Base-by-base conservation (phyloP, 1,140 invertebrate species). In the Nautilus pompilius region DNA sequence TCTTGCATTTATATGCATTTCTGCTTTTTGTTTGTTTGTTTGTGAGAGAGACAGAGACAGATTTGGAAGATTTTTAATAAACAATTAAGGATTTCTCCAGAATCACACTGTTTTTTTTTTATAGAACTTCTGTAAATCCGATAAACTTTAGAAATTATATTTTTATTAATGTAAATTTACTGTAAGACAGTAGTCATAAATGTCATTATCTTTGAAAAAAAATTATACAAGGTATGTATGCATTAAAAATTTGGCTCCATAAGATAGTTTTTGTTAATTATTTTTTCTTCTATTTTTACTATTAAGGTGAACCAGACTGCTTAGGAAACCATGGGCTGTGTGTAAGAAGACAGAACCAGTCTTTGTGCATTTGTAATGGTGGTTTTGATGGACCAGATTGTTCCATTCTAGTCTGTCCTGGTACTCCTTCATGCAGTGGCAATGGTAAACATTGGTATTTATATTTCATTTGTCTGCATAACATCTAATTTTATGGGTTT, bases 301-400 rank as follows among this genome's bases (percentile, higher is more conserved):
- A 54, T 24, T 22, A 56, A 74, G 72, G 74, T 24, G 69, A 73
- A 36, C 73, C 73, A 20, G 75, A 77, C 60, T 77, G 75, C 55
- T n/a, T n/a, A n/a, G 62, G 60, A 28, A 62, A 60, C 29, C 64
- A 62, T 29, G 70, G 68, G 24, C 49, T 58, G 20, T 70, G 75
- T 63, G 61, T 58, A n/a, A 54, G 67, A 41, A 41, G 58, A n/a
- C 60, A 56, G 20, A 65, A 69, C 33, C 20, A 65, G 45, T 72
- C 73, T 20, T 58, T 72, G 10, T 77, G 75, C 60, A 60, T 70
- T 34, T 77, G 75, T 69, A 61, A 72, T 62, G 62, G 69, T 49
- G 75, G 75, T 15, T 77, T 77, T 64, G 55, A 41, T 34, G 73
- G 69, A 5, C 63, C 62, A 20, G 66, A 77, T 60, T 77, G 75